Evolutionary conservation across 2,888 invertebrate species (phyloP), one percentile per base, ranked within the genome.

Genomic region (Dryobotodes eremita): DNA sequence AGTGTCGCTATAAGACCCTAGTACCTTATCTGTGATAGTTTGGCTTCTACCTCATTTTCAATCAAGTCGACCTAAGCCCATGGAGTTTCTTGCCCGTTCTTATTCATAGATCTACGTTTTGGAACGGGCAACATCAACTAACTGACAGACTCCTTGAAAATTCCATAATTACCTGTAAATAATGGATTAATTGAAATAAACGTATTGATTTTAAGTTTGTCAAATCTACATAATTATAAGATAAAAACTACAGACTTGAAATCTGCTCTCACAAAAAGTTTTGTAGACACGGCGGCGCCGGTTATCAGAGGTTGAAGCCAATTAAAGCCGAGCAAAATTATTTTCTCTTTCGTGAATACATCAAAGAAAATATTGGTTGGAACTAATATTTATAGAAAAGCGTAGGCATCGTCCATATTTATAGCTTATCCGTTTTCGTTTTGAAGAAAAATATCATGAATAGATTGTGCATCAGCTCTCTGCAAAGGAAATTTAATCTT

Each of bases 401-500:
- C 36, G 73, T 57, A 53, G 50, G 31, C 26, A 20, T 23, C 23
- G 0, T 59, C 15, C 46, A 36, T 64, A 71, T 71, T 75, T 68
- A 71, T 55, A 73, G 23, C 2, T 13, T 20, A 48, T 62, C 42
- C 6, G 36, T 62, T n/a, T n/a, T 31, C 8, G 26, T 59, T 74
- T 62, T 42, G 23, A 61, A 62, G 68, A 53, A 70, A 77, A 82
- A 82, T 70, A 53, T 31, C 53, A 62, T 36, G 17, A 46, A 61
- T 55, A 72, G n/a, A 75, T 71, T 26, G n/a, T 82, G 72, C 69
- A 72, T 62, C 69, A 72, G 48, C 48, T n/a, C 11, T 10, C 23
- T 59, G 57, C 59, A 74, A 75, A 71, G 62, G 69, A 86, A 86
- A 72, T 84, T 77, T 48, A 82, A 72, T 82, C 72, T 74, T 50